Evolutionary conservation across 2,797 vertebrate species (phyloP).

Genomic region (Syngnathus rostellatus): DNA sequence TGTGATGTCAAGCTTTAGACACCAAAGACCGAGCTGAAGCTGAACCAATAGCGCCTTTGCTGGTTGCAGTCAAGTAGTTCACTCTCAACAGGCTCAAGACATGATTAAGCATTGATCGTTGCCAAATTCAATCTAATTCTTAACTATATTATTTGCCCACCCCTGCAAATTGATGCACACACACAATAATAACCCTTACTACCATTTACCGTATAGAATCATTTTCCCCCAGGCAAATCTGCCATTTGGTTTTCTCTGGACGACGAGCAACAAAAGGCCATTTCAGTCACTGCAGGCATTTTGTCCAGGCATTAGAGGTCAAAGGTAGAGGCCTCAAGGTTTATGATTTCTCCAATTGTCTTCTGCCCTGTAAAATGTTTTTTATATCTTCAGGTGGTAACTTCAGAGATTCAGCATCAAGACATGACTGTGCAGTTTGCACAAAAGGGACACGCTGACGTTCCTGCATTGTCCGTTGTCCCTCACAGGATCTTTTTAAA

Average conservation of each 20-base stretch:
- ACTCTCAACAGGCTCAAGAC: neutral
- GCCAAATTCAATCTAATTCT: neutral
- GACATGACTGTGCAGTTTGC: neutral
- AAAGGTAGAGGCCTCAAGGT: constrained; percentile 12
- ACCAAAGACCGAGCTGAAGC: neutral
- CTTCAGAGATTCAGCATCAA: constrained; percentile 35
- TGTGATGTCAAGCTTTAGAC: neutral
- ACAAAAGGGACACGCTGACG: constrained; percentile 12
- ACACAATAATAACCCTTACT: neutral
- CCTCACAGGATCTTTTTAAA: neutral
- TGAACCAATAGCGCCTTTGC: neutral
- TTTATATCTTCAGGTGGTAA: neutral
- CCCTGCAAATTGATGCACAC: neutral
- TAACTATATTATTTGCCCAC: neutral
- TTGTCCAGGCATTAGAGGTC: constrained; percentile 4
- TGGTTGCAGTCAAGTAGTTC: neutral
- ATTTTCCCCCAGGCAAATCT: neutral
- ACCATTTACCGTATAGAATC: neutral
- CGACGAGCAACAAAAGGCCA: neutral
- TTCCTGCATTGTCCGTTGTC: constrained; percentile 16
- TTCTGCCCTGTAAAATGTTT: neutral
- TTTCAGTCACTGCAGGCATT: constrained; percentile 9
- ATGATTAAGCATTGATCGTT: neutral
- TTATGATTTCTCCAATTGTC: neutral
- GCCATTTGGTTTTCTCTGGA: neutral